phyloP scores from a whole-genome alignment of 2,888 invertebrate species.

The Xestia c-nigrum region DNA sequence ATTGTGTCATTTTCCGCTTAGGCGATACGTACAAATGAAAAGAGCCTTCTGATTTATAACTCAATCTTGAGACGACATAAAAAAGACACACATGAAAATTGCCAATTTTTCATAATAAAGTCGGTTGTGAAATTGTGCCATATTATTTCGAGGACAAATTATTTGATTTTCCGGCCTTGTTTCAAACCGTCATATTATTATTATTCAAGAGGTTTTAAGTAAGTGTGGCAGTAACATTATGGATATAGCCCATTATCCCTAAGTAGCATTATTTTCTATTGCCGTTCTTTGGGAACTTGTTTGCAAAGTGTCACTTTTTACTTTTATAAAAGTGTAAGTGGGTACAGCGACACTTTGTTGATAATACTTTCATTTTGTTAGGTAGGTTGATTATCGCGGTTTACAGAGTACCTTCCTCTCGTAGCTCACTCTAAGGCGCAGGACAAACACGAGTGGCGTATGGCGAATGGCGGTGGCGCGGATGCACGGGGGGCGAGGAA shows the following conservation, averaged over 20 bases:
- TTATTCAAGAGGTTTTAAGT: constrained; percentile 45
- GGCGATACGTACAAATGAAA: constrained; percentile 85
- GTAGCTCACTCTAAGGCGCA: constrained; percentile 8
- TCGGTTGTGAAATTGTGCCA: constrained; percentile 75
- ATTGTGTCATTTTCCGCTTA: constrained; percentile 81
- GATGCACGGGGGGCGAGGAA: too few relatives aligned
- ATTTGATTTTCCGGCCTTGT: constrained; percentile 64
- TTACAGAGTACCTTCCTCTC: constrained; percentile 1
- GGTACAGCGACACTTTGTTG: neutral
- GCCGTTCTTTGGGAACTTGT: constrained; percentile 42
- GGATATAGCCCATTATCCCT: constrained; percentile 36
- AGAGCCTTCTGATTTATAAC: constrained; percentile 84
- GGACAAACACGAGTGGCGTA: too few relatives aligned
- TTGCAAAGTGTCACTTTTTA: constrained; percentile 36
- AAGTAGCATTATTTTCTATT: constrained; percentile 48
- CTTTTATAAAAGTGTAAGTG: constrained; percentile 13
- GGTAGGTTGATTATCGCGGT: constrained; percentile 9
- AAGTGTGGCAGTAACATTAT: constrained; percentile 29
- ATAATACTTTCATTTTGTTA: neutral
- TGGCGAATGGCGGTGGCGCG: too few relatives aligned
- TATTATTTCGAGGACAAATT: constrained; percentile 72
- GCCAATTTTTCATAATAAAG: constrained; percentile 89
- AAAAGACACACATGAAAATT: constrained; percentile 89
- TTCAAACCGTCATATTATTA: constrained; percentile 29
- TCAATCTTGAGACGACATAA: constrained; percentile 86